Evolutionary conservation across 2,797 vertebrate genomes (phyloP), one percentile per base, ranked within the genome.

Genomic region (Lagodon rhomboides): DNA sequence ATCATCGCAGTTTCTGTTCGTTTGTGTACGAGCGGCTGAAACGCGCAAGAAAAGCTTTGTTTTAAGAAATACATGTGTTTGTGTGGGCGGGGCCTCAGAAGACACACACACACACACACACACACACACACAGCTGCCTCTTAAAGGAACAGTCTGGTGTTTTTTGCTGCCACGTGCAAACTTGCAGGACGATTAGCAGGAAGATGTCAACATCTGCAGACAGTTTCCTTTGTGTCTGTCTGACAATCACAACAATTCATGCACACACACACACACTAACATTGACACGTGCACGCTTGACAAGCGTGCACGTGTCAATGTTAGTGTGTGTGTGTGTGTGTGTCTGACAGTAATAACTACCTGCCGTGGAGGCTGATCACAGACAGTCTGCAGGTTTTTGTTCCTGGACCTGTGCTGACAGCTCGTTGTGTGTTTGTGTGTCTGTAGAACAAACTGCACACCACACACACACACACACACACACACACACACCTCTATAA

Each of bases 321-420:
- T n/a, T 16, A 58, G 56, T 77, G 55, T 17, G 23, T 25, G 22
- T 16, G 51, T 53, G 22, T 23, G 4, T 53, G 22, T 22, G 51
- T 63, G 60, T 77, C 30, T 59, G 49, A 61, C 30, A 20, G 49
- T 73, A 25, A 51, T n/a, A 65, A 75, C 4, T 51, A 8, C 12
- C 0, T 46, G 17, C 22, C n/a, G 1, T 25, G 3, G 18, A 20
- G 23, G 9, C 51, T 49, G 47, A 69, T 66, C 50, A 27, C 20
- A 58, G 49, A 27, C 20, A 58, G 49, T 60, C 30, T 63, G 55
- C 69, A 59, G 63, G 68, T 68, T 62, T 25, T 3, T n/a, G 17
- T 56, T 56, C 10, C 44, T 50, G 44, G 49, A n/a, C 34, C 5
- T 64, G 34, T 12, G 17, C 12, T 43, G 46, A 43, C 56, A 20